Evolutionary conservation across 2,113 vertebrate genomes (phyloP), one percentile per base, ranked within the genome.

Genomic region (Otis tarda): DNA sequence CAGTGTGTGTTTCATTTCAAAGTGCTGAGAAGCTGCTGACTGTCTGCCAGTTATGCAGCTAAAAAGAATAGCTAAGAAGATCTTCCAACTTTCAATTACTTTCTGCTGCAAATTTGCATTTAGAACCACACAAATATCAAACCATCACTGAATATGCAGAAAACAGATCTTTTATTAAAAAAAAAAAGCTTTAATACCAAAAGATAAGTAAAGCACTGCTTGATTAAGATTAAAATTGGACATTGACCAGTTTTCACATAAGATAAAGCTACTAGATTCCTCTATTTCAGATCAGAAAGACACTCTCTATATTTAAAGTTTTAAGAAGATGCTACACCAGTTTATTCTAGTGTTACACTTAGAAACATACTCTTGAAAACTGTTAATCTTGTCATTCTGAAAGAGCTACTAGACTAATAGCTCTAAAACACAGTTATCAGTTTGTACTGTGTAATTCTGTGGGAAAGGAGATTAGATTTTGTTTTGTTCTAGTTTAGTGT

Each of bases 1-100:
- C 91, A 93, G 50, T 19, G 37, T 49, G 25, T 76, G 49, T 59
- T 94, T 93, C 52, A 56, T 92, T 89, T 92, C 71, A 85, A 84
- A 94, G 63, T 74, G 63, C 74, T 0, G 19, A 86, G 85, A 89
- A 85, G 45, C 45, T 93, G 31, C 69, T 94, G 91, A 84, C 45
- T 75, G 31, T 65, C 57, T 92, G 78, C 94, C 90, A 90, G 76
- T 83, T 92, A 93, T 52, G 19, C 55, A 89, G 70, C 75, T 86
- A 82, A 87, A 69, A 84, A 59, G 35, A 87, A 91, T 86, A 74
- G 37, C 41, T 79, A 60, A 82, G 64, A 83, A 80, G 41, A 93
- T 64, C 69, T 89, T 86, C 50, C 71, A 93, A 33, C 77, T 96
- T 83, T 76, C 80, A 59, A 22, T 82, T 93, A 67, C 49, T 23